phyloP scores from a whole-genome alignment of 2,888 invertebrate genomes.

The Beris morrisii region DNA sequence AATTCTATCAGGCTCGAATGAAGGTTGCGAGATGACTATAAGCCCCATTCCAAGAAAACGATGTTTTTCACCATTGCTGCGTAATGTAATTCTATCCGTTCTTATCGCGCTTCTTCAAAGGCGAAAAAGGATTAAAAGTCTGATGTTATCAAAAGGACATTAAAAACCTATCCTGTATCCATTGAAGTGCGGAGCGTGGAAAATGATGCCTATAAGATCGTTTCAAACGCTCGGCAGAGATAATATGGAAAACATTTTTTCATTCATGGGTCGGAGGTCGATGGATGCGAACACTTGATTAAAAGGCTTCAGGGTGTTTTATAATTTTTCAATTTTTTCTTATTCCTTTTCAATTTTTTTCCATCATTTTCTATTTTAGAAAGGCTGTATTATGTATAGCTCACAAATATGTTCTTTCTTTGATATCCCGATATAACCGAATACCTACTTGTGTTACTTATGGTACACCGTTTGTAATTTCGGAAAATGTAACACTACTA shows the following conservation, averaged over 20 bases:
- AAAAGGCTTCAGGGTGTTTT: constrained; percentile 25
- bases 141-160: constrained; percentile 30
- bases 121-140: constrained; percentile 23
- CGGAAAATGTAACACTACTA: no score
- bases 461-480: no score
- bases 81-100: constrained; percentile 24
- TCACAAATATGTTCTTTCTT: no score
- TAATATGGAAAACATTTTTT: constrained; percentile 25
- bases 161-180: constrained; percentile 11
- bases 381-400: no score
- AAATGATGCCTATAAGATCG: constrained; percentile 24
- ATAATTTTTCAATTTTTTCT: background rate
- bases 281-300: constrained; percentile 32
- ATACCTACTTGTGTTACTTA: no score
- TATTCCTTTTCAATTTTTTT: constrained; percentile 3
- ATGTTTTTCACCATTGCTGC: background rate
- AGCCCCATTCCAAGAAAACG: no score
- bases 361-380: background rate
- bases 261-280: constrained; percentile 27
- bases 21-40: no score
- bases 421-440: no score
- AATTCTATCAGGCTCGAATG: no score
- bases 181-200: constrained; percentile 1
- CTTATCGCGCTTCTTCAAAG: constrained; percentile 19
- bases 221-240: constrained; percentile 28